A percentile compares a stretch with the other conserved stretches of the same genome.
Evolutionary conservation across 2,888 invertebrate genomes (phyloP).

Genomic region (Galerucella pusilla): DNA sequence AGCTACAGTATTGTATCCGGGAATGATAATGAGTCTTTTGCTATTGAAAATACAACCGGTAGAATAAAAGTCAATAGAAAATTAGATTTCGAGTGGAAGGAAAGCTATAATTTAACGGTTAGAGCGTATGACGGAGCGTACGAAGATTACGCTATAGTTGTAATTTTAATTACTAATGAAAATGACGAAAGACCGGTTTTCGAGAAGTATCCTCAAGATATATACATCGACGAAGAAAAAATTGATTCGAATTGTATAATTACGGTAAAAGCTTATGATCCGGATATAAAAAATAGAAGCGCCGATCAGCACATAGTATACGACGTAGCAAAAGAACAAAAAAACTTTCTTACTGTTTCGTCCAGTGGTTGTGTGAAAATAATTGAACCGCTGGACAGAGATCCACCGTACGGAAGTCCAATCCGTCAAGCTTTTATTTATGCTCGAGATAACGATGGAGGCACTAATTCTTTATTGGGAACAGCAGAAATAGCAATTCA

Average conservation of each 20-base stretch:
- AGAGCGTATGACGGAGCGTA: constrained; percentile 86
- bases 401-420: constrained; percentile 86
- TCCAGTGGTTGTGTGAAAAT: constrained; percentile 80
- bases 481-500: constrained; percentile 76
- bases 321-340: constrained; percentile 78
- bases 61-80: constrained; percentile 82
- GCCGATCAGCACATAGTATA: constrained; percentile 84
- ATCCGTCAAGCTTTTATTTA: constrained; percentile 80
- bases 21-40: constrained; percentile 87
- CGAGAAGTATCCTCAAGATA: constrained; percentile 74
- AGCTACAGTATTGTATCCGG: constrained; percentile 89
- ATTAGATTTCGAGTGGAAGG: constrained; percentile 86
- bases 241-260: constrained; percentile 77
- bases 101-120: constrained; percentile 86
- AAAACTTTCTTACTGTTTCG: constrained; percentile 77
- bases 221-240: constrained; percentile 85
- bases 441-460: constrained; percentile 82
- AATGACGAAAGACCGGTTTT: constrained; percentile 95
- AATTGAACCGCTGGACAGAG: constrained; percentile 85
- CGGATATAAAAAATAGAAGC: constrained; percentile 81
- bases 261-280: constrained; percentile 82
- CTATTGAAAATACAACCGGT: constrained; percentile 86
- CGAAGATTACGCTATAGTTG: constrained; percentile 84
- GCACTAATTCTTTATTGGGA: constrained; percentile 72
- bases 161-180: constrained; percentile 87